Evolutionary conservation across 2,797 vertebrate genomes (phyloP), one percentile per base, ranked within the genome.

Genomic region (Acanthornis magna): DNA sequence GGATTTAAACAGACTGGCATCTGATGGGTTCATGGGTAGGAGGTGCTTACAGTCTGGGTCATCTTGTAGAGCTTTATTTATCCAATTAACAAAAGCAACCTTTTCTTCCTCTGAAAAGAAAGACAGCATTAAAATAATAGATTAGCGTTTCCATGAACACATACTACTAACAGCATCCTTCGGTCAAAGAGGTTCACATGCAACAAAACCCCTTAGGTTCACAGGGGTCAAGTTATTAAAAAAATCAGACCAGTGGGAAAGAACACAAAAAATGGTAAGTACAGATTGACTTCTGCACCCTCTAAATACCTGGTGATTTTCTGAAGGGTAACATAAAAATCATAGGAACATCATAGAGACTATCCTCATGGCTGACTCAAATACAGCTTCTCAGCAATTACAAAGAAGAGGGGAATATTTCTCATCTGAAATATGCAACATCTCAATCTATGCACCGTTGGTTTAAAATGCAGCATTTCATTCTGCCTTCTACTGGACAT

Each of bases 71-170:
- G 99, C 97, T 97, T 99, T 99, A 98, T 99, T 99, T 97, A 99
- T 98, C 99, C 99, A 99, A 96, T 99, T 99, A 70, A 98, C 99
- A 97, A 99, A 99, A 47, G 99, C 99, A 95, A 99, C 99, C 94
- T 99, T 99, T 96, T 99, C 99, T 97, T 99, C 99, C 98, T 99
- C 99, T 99, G 89, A 68, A 96, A 98, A 95, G 85, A 38, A 89
- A 77, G 91, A 65, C 29, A 88, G 54, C 26, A 80, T 67, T 62
- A 51, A 85, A 93, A 66, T 50, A 79, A 71, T 29, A 27, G 47
- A 72, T 40, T 21, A 53, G 21, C 3, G n/a, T 51, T 79, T 73
- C 42, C 25, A 67, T 10, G 20, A 89, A 66, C 20, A 38, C 6
- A 18, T 30, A 70, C 16, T 40, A 48, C 16, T 62, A 58, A 68